These are phyloP conservation scores for Coregonus suidteri DNA, from an alignment of 2,797 vertebrate species.

Conservation along the genomic window DNA sequence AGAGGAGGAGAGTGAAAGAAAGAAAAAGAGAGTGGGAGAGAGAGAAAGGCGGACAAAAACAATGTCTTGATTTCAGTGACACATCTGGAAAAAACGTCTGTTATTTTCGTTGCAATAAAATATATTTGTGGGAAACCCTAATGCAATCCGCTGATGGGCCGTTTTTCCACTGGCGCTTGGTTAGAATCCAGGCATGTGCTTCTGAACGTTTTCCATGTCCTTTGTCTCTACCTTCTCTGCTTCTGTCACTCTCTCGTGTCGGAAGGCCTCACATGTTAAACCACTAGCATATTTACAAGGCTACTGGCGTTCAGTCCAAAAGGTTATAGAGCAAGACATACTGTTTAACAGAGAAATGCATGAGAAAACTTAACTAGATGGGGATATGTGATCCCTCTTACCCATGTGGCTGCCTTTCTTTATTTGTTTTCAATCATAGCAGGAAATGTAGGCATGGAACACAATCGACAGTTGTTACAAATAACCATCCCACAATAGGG, in stretches of 20 bases:
- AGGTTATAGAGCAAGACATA: conserved; percentile 63
- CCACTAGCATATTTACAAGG: conserved; percentile 55
- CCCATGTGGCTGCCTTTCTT: conserved; percentile 6
- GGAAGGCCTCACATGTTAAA: conserved; percentile 8
- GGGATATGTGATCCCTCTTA: conserved; percentile 58
- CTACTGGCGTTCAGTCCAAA: conserved; percentile 48
- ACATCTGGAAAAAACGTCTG: conserved; percentile 62
- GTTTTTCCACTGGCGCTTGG: conserved; percentile 73
- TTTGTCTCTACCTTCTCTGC: conserved; percentile 46
- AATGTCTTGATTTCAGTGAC: conserved; percentile 47
- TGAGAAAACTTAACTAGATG: conserved; percentile 59
- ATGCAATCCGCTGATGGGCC: conserved; percentile 71
- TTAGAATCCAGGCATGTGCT: conserved; percentile 65
- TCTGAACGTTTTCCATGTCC: conserved; percentile 69
- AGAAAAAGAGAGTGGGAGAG: conserved; percentile 26
- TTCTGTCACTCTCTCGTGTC: background rate
- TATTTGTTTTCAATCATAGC: background rate
- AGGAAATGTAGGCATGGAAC: too few species aligned
- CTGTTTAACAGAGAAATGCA: conserved; percentile 57
- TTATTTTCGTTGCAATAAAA: conserved; percentile 48
- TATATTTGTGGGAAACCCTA: conserved; percentile 70
- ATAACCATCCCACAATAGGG: too few species aligned
- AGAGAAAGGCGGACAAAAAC: conserved; percentile 42
- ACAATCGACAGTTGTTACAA: too few species aligned
- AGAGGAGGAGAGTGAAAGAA: conserved; percentile 7